Evolutionary conservation across 2,113 vertebrate genomes (phyloP), one percentile per base, ranked within the genome.

Genomic region (Orientallactaga bullata): DNA sequence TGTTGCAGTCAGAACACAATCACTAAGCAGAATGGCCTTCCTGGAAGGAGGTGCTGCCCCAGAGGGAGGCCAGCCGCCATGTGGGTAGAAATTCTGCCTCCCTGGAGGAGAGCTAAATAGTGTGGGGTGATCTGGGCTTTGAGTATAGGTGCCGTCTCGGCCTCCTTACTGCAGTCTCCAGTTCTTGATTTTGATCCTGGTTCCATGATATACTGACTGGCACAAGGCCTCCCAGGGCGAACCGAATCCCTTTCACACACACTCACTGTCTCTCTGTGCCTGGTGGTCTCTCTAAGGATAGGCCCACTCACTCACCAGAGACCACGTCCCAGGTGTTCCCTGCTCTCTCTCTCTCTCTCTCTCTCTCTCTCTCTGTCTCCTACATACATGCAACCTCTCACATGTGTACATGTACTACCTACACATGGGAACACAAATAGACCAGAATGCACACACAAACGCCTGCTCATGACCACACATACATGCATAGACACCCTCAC

Each of bases 161-260:
- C 21, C 83, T 47, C 61, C 23, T 3, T 23, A 23, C 61, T 1
- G 1, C 0, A 11, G 4, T 7, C 0, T 4, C 65, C 51, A 13
- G 30, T 73, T 65, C 65, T 9, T 32, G 60, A 7, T 13, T 26
- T 66, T 18, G 12, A 17, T 15, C 9, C 8, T 9, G 65, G 24
- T 2, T 39, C 24, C 4, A 7, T 0, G 0, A 7, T 18, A 18
- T 35, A 1, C 42, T 9, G 1, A 85, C 12, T 9, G n/a, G 3
- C 0, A 7, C 18, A 9, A 24, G 61, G 3, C 6, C 18, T 15
- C 13, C 20, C 15, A 1, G 13, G 8, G 10, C 0, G 28, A 16
- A 3, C 7, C 1, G 0, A 2, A 1, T 0, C 13, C 0, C 10
- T 0, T 7, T 66, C 69, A 18, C 15, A 1, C 18, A 28, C 17